These are phyloP conservation scores for Phortica variegata DNA, from an alignment of 1,140 invertebrate species.

Conservation along the genomic window DNA sequence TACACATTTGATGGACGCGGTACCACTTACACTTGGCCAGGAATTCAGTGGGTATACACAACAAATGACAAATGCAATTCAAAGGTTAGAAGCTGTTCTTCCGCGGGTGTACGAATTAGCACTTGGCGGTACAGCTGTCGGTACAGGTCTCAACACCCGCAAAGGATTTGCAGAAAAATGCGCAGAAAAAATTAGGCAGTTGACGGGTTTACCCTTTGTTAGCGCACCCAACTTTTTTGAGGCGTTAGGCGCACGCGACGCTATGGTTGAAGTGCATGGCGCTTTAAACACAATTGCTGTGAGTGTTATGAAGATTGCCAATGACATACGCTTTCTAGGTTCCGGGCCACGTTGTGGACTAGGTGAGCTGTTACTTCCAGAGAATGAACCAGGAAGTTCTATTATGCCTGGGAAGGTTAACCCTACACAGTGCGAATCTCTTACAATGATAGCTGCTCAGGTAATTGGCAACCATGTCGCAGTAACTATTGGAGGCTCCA, in stretches of 20 bases:
- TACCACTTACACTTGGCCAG: constrained; percentile 94
- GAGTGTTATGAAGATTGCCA: constrained; percentile 97
- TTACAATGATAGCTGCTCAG: constrained; percentile 99
- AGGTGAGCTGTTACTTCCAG: constrained; percentile 89
- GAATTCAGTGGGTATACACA: constrained; percentile 94
- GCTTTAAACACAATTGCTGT: constrained; percentile 89
- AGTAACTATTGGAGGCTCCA: constrained; percentile 85
- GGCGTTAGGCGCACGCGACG: constrained; percentile 91
- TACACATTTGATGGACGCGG: constrained; percentile 87
- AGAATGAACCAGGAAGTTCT: constrained; percentile 97
- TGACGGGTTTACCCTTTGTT: constrained; percentile 82
- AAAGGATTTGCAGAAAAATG: constrained; percentile 86
- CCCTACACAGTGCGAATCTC: constrained; percentile 97
- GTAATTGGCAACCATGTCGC: constrained; percentile 99
- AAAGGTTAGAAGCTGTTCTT: constrained; percentile 78
- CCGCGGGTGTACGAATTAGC: constrained; percentile 88
- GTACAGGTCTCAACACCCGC: constrained; percentile 89
- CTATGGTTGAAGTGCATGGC: constrained; percentile 95
- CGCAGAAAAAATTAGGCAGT: constrained; percentile 74
- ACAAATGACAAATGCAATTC: constrained; percentile 85
- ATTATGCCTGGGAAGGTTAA: constrained; percentile 99
- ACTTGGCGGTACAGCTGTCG: constrained; percentile 95
- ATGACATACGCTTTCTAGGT: constrained; percentile 91
- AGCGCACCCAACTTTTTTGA: constrained; percentile 98
- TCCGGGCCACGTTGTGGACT: constrained; percentile 96